phyloP scores from a whole-genome alignment of 2,113 vertebrate genomes.

The Rutilus rutilus region DNA sequence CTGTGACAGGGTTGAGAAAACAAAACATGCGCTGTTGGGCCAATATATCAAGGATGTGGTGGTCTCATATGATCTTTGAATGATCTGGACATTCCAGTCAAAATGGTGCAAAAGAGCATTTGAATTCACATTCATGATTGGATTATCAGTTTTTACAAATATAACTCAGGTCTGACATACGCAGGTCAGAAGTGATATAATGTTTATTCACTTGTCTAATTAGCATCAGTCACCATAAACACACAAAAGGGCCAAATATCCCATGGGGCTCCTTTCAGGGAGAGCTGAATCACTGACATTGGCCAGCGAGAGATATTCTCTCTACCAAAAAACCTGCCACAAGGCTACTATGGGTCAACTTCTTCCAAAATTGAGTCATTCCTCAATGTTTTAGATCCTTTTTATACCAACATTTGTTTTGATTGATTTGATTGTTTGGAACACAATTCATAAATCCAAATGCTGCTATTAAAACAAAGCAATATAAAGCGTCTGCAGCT shows the following conservation, averaged over 20 bases:
- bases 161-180: conserved; percentile 52
- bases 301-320: conserved; percentile 43
- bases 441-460: background rate
- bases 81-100: background rate
- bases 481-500: background rate
- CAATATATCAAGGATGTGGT: background rate
- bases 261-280: conserved; percentile 49
- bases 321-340: conserved; percentile 27
- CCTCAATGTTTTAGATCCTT: no score
- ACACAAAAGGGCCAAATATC: conserved; percentile 57
- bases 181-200: conserved; percentile 40
- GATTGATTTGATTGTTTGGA: background rate
- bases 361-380: conserved; percentile 7
- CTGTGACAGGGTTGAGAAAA: conserved; percentile 15
- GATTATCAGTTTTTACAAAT: conserved; percentile 53
- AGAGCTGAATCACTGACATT: conserved; percentile 54
- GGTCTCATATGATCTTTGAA: background rate
- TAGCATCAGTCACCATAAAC: conserved; percentile 63
- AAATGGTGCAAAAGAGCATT: background rate
- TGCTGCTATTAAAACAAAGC: background rate
- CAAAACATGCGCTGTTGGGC: background rate
- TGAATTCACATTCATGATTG: conserved; percentile 46
- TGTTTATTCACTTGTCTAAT: conserved; percentile 63
- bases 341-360: conserved; percentile 18
- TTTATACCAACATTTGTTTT: no score